Conservation (phyloP, 2,113 vertebrate genomes). For the Eidolon helvum region DNA sequence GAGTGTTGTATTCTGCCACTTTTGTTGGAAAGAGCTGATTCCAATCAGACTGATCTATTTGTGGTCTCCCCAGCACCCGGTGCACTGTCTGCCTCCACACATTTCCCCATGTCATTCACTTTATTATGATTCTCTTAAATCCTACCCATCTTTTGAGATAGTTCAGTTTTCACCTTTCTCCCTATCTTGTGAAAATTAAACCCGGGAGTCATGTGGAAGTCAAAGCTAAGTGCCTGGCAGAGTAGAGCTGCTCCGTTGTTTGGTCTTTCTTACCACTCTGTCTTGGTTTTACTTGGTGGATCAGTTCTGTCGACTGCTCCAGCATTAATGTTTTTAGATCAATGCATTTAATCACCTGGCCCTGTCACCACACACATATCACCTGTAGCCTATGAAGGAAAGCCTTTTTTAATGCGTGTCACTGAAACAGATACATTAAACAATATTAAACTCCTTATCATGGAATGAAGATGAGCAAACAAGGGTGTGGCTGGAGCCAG, state of each 20-base stretch:
- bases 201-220: background rate
- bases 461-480: background rate
- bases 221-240: background rate
- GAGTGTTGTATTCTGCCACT: background rate
- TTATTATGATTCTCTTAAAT: background rate
- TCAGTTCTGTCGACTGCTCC: background rate
- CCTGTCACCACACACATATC: background rate
- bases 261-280: background rate
- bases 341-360: background rate
- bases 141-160: background rate
- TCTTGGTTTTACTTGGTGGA: background rate
- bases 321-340: background rate
- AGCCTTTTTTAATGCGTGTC: background rate
- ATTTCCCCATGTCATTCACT: background rate
- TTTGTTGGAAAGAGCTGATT: background rate
- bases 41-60: background rate
- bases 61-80: fast-evolving
- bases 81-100: background rate
- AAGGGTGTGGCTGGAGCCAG: background rate
- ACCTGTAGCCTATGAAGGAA: background rate
- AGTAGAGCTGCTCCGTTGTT: fast-evolving
- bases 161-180: background rate
- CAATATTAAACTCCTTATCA: background rate
- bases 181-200: background rate
- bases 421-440: background rate